Percentiles rank a stretch among this genome's conserved stretches.
Conservation (phyloP, 2,113 vertebrate genomes). For the Felis chaus region DNA sequence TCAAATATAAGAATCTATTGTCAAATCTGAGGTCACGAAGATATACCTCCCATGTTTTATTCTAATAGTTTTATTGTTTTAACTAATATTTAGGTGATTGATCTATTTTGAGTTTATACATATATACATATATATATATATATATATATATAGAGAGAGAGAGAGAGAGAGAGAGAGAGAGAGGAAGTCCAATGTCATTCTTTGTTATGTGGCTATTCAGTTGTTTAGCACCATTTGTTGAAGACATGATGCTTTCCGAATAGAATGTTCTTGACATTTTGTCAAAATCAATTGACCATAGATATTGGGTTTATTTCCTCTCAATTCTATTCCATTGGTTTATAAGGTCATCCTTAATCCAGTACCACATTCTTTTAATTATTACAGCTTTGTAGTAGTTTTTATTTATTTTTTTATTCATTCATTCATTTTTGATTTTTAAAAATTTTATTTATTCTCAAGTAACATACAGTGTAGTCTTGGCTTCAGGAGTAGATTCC, state of each 20-base stretch:
- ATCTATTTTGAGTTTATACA: background rate
- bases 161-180: too few relatives aligned
- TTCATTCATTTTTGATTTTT: too few relatives aligned
- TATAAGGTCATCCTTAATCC: background rate
- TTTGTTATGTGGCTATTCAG: background rate
- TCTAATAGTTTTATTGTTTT: background rate
- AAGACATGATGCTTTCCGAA: background rate
- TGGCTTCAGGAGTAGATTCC: too few relatives aligned
- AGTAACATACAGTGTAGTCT: too few relatives aligned
- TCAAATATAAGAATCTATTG: background rate
- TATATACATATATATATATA: too few relatives aligned
- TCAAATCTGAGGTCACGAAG: background rate
- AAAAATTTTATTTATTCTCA: too few relatives aligned
- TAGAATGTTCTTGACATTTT: background rate
- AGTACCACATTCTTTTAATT: background rate
- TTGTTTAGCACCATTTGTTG: background rate
- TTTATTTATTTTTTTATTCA: background rate
- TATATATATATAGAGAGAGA: fast-evolving
- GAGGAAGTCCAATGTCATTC: background rate
- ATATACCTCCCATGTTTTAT: background rate
- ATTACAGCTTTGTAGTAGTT: background rate
- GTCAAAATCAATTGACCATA: background rate
- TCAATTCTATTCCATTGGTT: background rate
- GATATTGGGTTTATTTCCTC: background rate
- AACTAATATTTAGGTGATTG: background rate